Evolutionary conservation across 2,888 invertebrate genomes (phyloP).

Genomic region (Calliphora vomitoria): DNA sequence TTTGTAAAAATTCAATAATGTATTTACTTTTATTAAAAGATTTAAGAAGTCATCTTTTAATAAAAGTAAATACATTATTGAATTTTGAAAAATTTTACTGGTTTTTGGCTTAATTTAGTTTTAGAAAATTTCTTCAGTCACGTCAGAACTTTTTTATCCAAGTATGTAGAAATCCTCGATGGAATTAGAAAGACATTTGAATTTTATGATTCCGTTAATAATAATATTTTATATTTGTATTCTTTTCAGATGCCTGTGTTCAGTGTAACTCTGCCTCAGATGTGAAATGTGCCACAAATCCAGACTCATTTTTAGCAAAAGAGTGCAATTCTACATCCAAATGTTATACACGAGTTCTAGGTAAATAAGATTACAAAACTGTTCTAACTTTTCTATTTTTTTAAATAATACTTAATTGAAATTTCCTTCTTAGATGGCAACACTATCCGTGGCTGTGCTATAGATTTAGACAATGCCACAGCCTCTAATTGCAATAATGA

Average conservation of each 20-base stretch:
- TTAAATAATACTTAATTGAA: neutral
- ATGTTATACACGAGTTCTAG: constrained; percentile 79
- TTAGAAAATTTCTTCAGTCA: too few species aligned
- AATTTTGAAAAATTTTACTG: too few species aligned
- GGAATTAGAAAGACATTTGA: too few species aligned
- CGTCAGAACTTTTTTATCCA: too few species aligned
- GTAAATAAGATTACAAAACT: constrained; percentile 74
- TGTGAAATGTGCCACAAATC: constrained; percentile 80
- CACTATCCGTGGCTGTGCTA: constrained; percentile 82
- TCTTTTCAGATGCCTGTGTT: constrained; percentile 80
- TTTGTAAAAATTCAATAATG: too few species aligned
- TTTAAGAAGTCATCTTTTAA: too few species aligned
- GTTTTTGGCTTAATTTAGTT: too few species aligned
- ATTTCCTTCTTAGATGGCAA: constrained; percentile 77
- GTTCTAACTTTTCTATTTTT: neutral
- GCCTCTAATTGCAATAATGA: constrained; percentile 79
- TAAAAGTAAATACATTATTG: too few species aligned
- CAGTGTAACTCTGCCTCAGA: constrained; percentile 81
- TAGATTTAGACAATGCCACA: constrained; percentile 79
- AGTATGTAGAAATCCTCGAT: too few species aligned
- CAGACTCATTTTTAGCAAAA: constrained; percentile 79
- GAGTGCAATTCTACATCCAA: constrained; percentile 78
- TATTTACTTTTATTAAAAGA: too few species aligned
- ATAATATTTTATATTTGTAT: neutral
- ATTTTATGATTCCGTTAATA: too few species aligned